These are phyloP conservation scores for Sebastes variabilis DNA, from an alignment of 2,797 vertebrate species.

Conservation along the genomic window DNA sequence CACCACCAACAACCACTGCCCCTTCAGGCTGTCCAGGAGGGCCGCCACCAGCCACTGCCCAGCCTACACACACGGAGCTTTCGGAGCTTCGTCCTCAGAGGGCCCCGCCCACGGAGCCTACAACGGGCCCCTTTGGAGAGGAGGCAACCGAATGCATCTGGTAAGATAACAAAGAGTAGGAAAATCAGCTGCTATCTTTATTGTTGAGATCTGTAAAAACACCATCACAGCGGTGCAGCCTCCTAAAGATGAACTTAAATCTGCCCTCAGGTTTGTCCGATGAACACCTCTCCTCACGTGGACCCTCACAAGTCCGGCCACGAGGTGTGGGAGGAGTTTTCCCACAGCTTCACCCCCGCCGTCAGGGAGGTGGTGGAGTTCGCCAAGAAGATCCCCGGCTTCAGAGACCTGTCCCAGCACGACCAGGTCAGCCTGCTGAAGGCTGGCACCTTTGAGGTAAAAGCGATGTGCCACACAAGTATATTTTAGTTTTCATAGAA, in stretches of 20 bases:
- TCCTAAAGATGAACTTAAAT: neutral
- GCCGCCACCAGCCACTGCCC: constrained; percentile 78
- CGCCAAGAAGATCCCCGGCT: constrained; percentile 95
- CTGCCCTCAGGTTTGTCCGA: constrained; percentile 91
- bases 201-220: neutral
- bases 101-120: constrained; percentile 49
- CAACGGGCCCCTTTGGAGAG: constrained; percentile 62
- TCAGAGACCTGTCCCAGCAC: constrained; percentile 93
- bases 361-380: constrained; percentile 98
- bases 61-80: constrained; percentile 76
- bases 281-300: constrained; percentile 93
- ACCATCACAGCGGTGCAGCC: neutral
- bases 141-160: constrained; percentile 86
- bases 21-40: constrained; percentile 76
- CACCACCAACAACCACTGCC: constrained; percentile 71
- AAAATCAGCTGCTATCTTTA: neutral
- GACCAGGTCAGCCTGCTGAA: constrained; percentile 97
- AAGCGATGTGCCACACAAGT: neutral
- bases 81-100: constrained; percentile 59
- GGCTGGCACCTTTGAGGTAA: constrained; percentile 96
- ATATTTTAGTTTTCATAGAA: neutral
- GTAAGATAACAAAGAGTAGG: constrained; percentile 75
- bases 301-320: constrained; percentile 93
- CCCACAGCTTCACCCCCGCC: constrained; percentile 95
- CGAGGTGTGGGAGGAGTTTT: constrained; percentile 97